Evolutionary conservation across 2,797 vertebrate genomes (phyloP).

Genomic region (Lepus townsendii): DNA sequence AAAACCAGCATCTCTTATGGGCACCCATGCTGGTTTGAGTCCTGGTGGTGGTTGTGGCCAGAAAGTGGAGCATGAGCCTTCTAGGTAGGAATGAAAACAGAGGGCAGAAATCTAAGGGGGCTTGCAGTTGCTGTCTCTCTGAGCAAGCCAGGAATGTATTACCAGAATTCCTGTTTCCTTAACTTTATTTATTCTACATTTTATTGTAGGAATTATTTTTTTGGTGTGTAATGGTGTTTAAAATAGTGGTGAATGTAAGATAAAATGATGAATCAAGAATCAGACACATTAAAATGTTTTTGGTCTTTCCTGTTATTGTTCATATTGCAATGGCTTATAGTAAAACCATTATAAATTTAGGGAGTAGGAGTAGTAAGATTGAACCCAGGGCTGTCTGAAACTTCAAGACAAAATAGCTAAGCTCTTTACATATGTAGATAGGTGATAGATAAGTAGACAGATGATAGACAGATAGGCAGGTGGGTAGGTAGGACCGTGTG

Average conservation of each 20-base stretch:
- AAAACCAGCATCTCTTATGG: no score
- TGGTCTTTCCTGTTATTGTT: background rate
- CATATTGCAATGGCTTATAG: background rate
- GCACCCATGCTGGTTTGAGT: no score
- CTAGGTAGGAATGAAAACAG: background rate
- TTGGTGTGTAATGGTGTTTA: background rate
- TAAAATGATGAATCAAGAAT: background rate
- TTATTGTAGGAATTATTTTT: background rate
- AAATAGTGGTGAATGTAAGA: background rate
- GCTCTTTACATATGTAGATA: background rate
- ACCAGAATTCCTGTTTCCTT: background rate
- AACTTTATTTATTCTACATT: background rate
- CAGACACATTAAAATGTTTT: background rate
- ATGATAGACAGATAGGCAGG: background rate
- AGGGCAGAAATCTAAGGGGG: background rate
- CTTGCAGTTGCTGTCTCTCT: background rate
- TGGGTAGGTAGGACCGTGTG: background rate
- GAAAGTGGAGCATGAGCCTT: background rate
- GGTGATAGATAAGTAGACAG: background rate
- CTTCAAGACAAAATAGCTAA: background rate
- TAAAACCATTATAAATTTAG: background rate
- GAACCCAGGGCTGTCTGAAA: background rate
- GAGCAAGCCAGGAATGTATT: background rate
- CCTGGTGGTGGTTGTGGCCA: background rate
- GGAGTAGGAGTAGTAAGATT: background rate